These are phyloP conservation scores for Pangasianodon hypophthalmus DNA, from an alignment of 2,113 vertebrate species.

Conservation along the genomic window DNA sequence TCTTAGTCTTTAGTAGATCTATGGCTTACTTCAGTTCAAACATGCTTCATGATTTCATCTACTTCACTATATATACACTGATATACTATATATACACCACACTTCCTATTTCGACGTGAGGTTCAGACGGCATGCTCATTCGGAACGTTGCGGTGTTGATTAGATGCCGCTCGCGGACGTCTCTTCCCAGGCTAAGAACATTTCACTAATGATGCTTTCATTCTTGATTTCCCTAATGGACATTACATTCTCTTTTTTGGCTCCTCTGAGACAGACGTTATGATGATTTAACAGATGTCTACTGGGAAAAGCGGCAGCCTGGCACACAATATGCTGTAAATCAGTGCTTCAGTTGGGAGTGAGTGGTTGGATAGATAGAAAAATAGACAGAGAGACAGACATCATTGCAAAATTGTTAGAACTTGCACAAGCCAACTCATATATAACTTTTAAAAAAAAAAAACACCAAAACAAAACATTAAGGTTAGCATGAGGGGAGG, in stretches of 20 bases:
- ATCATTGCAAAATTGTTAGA: background rate
- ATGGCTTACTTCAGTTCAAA: background rate
- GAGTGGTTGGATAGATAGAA: constrained; percentile 59
- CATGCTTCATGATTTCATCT: background rate
- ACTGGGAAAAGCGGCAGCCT: constrained; percentile 7
- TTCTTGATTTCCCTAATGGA: constrained; percentile 37
- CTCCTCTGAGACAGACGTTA: constrained; percentile 18
- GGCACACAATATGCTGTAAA: background rate
- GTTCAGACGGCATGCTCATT: background rate
- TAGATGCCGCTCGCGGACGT: constrained; percentile 16
- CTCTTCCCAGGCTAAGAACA: constrained; percentile 22
- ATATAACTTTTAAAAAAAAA: background rate
- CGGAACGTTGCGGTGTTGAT: background rate
- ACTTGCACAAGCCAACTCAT: background rate
- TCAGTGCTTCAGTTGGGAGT: constrained; percentile 9
- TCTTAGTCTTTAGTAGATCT: background rate
- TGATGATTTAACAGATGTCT: constrained; percentile 61
- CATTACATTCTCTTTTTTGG: background rate
- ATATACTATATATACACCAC: background rate
- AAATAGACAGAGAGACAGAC: constrained; percentile 43
- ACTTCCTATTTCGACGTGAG: background rate
- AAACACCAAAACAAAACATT: no score
- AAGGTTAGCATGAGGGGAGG: background rate
- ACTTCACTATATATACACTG: background rate
- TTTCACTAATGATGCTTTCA: constrained; percentile 29